phyloP scores from a whole-genome alignment of 2,888 invertebrate genomes.

The Phalera bucephala region DNA sequence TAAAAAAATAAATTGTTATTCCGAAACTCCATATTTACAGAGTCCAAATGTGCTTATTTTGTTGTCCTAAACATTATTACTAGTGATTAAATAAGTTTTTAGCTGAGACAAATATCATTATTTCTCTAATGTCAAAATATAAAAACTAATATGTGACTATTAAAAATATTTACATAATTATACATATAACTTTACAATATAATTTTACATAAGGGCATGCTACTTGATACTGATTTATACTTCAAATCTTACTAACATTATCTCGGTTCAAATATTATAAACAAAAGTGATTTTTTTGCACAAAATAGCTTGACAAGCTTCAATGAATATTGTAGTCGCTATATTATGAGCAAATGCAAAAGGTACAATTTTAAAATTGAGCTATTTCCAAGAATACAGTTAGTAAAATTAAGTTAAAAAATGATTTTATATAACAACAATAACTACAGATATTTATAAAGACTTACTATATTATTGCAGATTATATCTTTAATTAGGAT shows the following conservation, averaged over 20 bases:
- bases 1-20: constrained; percentile 69
- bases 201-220: constrained; percentile 41
- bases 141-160: constrained; percentile 60
- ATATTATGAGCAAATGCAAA: constrained; percentile 66
- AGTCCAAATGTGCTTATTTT: constrained; percentile 35
- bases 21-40: constrained; percentile 64
- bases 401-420: constrained; percentile 33
- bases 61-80: constrained; percentile 27
- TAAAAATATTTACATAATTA: constrained; percentile 68
- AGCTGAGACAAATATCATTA: constrained; percentile 41
- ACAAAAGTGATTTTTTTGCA: too few species aligned
- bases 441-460: constrained; percentile 3
- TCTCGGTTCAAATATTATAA: too few species aligned
- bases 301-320: constrained; percentile 24
- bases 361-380: constrained; percentile 58
- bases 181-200: constrained; percentile 46
- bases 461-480: neutral
- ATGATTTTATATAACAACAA: constrained; percentile 45
- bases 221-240: constrained; percentile 22
- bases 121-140: constrained; percentile 56
- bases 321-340: constrained; percentile 15
- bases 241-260: constrained; percentile 32
- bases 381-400: constrained; percentile 31
- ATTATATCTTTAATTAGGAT: constrained; percentile 3
- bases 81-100: constrained; percentile 36